Conservation (phyloP, 1,140 invertebrate genomes). For the Leucophenga varia region DNA sequence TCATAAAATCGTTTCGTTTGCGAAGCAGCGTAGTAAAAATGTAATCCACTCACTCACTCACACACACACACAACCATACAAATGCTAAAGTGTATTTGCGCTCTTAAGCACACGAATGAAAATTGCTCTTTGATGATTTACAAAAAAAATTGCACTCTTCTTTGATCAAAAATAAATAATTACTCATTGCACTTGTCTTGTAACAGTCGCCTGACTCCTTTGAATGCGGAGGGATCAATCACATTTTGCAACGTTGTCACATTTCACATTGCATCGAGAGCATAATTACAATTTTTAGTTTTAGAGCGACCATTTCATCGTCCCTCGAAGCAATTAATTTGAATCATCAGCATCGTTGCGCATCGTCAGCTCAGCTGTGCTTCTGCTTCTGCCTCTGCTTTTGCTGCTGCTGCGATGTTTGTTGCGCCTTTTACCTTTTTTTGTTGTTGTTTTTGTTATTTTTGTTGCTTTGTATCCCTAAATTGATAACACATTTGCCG, state of each 20-base stretch:
- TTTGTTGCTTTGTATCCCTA: slow-evolving; percentile 14
- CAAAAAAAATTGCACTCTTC: too few relatives aligned
- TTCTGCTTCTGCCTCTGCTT: not conserved
- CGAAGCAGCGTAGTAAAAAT: slow-evolving; percentile 48
- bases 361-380: slow-evolving; percentile 5
- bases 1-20: slow-evolving; percentile 51
- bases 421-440: slow-evolving; percentile 16
- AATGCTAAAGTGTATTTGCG: not conserved
- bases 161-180: too few relatives aligned
- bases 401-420: slow-evolving; percentile 25
- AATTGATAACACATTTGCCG: slow-evolving; percentile 34
- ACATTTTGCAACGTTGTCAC: too few relatives aligned
- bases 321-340: too few relatives aligned
- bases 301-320: too few relatives aligned
- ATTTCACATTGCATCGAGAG: too few relatives aligned
- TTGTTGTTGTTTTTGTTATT: slow-evolving; percentile 14
- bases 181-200: too few relatives aligned
- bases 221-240: too few relatives aligned
- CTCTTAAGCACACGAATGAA: too few relatives aligned
- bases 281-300: too few relatives aligned
- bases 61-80: not conserved
- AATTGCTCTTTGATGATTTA: too few relatives aligned
- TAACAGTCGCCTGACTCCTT: too few relatives aligned
- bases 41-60: slow-evolving; percentile 18
- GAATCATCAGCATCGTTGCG: slow-evolving; percentile 8